A percentile compares a stretch with the other conserved stretches of the same genome.
phyloP scores from a whole-genome alignment of 2,797 vertebrate species.

The Loris lydekkerianus region DNA sequence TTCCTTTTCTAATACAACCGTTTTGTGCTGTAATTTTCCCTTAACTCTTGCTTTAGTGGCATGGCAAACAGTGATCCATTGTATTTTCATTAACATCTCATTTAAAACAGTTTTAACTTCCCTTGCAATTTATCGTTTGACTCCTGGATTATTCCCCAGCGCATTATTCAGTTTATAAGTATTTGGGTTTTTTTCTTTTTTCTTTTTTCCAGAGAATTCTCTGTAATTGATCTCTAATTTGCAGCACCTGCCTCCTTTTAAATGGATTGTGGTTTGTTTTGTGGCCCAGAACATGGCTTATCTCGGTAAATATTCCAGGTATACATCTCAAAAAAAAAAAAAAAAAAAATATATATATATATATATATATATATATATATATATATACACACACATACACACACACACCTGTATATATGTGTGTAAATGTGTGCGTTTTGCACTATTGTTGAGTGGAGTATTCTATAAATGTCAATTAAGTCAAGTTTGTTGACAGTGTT shows the following conservation, averaged over 20 bases:
- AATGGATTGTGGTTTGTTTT: neutral
- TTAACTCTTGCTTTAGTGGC: neutral
- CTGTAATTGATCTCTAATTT: constrained; percentile 16
- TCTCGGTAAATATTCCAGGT: neutral
- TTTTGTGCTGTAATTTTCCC: neutral
- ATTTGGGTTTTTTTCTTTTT: neutral
- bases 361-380: too few species aligned
- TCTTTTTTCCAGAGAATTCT: neutral
- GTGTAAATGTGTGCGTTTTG: neutral
- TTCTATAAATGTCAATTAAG: neutral
- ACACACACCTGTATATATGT: too few species aligned
- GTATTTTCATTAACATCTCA: constrained; percentile 7
- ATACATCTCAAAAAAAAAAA: neutral
- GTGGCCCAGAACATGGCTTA: neutral
- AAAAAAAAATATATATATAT: too few species aligned
- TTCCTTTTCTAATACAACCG: neutral
- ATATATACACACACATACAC: too few species aligned
- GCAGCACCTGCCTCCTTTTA: neutral
- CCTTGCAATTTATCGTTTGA: constrained; percentile 24
- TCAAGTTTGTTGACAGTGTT: neutral
- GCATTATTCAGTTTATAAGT: constrained; percentile 6
- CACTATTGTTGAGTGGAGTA: neutral
- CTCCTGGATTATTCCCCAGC: neutral
- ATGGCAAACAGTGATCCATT: neutral
- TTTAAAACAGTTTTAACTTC: constrained; percentile 47